These are phyloP conservation scores for Himalopsyche tibetana DNA, from an alignment of 2,888 invertebrate species.

Conservation along the genomic window DNA sequence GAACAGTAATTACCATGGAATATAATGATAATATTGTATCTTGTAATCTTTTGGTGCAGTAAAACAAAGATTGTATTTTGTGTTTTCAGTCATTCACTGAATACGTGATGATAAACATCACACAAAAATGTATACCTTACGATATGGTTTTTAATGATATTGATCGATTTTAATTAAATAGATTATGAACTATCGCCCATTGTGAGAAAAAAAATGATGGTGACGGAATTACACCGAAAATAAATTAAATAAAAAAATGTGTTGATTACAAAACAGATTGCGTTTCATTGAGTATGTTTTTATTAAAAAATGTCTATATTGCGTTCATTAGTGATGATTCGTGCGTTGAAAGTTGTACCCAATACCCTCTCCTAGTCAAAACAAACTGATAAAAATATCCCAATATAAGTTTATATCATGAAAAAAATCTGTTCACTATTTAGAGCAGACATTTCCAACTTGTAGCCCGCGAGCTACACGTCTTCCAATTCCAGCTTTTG, in stretches of 20 bases:
- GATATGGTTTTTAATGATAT: constrained; percentile 61
- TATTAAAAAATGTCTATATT: background rate
- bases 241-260: constrained; percentile 66
- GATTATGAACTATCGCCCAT: constrained; percentile 55
- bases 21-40: background rate
- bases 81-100: constrained; percentile 11
- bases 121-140: constrained; percentile 61
- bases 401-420: too few relatives aligned
- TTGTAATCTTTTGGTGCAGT: constrained; percentile 2
- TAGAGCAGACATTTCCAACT: too few relatives aligned
- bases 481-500: too few relatives aligned
- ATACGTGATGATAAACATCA: constrained; percentile 28
- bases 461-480: too few relatives aligned
- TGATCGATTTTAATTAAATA: constrained; percentile 57
- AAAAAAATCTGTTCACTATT: too few relatives aligned
- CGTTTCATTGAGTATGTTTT: constrained; percentile 50
- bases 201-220: constrained; percentile 60
- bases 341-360: too few relatives aligned
- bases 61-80: constrained; percentile 8
- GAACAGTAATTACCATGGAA: too few relatives aligned
- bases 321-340: too few relatives aligned
- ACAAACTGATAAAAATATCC: too few relatives aligned
- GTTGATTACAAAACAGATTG: constrained; percentile 63
- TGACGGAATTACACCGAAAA: constrained; percentile 65
- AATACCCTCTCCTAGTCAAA: too few relatives aligned